Evolutionary conservation across 2,888 invertebrate species (phyloP).

Genomic region (Melinaea menophilus): DNA sequence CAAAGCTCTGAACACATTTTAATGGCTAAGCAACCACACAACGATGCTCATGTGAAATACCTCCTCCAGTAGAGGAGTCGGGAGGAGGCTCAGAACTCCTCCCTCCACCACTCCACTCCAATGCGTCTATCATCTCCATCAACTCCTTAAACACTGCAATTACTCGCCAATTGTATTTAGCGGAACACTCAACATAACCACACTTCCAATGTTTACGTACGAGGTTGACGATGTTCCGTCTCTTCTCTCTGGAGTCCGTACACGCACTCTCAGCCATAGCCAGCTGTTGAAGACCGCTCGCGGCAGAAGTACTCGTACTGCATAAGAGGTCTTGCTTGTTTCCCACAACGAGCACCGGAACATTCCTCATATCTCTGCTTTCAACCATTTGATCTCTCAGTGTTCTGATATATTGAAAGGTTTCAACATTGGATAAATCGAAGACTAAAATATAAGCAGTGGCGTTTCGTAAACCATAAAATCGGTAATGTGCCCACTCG

Average conservation of each 20-base stretch:
- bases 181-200: slow-evolving; percentile 95
- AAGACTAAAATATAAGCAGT: slow-evolving; percentile 96
- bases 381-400: slow-evolving; percentile 96
- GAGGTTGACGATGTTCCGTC: slow-evolving; percentile 91
- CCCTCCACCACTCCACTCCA: slow-evolving; percentile 80
- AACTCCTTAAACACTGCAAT: slow-evolving; percentile 90
- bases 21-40: slow-evolving; percentile 67
- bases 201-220: slow-evolving; percentile 98
- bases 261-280: slow-evolving; percentile 72
- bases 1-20: slow-evolving; percentile 32
- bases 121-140: slow-evolving; percentile 84
- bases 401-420: slow-evolving; percentile 92
- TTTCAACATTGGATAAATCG: slow-evolving; percentile 94
- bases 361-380: slow-evolving; percentile 91
- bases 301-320: slow-evolving; percentile 67
- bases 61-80: slow-evolving; percentile 58
- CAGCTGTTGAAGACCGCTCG: slow-evolving; percentile 61
- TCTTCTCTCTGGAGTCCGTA: slow-evolving; percentile 68
- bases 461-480: slow-evolving; percentile 89
- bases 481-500: slow-evolving; percentile 92
- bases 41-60: slow-evolving; percentile 59
- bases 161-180: slow-evolving; percentile 94
- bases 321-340: slow-evolving; percentile 93
- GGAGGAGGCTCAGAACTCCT: slow-evolving; percentile 64
- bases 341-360: slow-evolving; percentile 93